Evolutionary conservation across 1,140 invertebrate species (phyloP), one percentile per base, ranked within the genome.

Genomic region (Octopus sinensis): DNA sequence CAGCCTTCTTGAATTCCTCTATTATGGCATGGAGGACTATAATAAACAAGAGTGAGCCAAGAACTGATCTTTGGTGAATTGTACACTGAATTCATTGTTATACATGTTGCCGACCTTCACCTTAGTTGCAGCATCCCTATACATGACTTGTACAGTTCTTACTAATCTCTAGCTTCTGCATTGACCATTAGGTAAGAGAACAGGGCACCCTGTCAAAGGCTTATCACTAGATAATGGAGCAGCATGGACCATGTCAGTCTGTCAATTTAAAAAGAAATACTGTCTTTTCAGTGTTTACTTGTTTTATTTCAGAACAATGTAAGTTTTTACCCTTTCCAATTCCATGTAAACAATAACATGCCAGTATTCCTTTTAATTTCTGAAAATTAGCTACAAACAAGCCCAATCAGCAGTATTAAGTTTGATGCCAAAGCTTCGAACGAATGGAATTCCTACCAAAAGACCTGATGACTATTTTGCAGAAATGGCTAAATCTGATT

Each of bases 401-500:
- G 97, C 97, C 5, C 97, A 99, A 88, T 93, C 94, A 54, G 94
- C 96, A 17, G 95, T 96, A 7, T 84, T 97, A 4, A 94, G 96
- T 85, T 95, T 93, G 4, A 92, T 98, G 23, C 92, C 93, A 51
- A 92, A 92, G 79, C 90, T 99, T 5, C 94, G 96, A 77, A 93
- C 94, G 83, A 87, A 96, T 4, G 93, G 93, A 51, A 92, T 98
- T 68, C 92, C 93, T 0, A 98, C 96, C 0, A 94, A 93, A 87
- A 92, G 96, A 81, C 98, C 98, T 0, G 95, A 96, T 54, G 98
- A 99, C 91, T 99, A 98, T 91, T 99, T 98, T 92, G 98, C 98
- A 1, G 96, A 99, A 93, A 99, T 99, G 98, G 96, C 96, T 4
- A 99, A 99, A 90, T 93, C 95, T 78, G 98, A 99, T 91, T 93